These are phyloP conservation scores for Anoplius nigerrimus DNA, from an alignment of 2,888 invertebrate species.

Conservation along the genomic window DNA sequence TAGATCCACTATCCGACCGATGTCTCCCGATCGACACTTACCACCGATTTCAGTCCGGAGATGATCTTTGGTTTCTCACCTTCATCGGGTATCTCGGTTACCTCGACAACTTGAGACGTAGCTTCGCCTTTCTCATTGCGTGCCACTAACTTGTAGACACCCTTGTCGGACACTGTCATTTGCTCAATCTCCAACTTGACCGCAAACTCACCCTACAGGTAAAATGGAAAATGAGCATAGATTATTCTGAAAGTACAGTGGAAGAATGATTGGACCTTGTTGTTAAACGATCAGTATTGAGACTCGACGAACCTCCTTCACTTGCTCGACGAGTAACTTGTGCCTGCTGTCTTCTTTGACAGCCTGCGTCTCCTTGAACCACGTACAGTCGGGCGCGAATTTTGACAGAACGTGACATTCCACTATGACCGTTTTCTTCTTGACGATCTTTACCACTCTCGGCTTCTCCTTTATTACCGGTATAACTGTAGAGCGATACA, in stretches of 20 bases:
- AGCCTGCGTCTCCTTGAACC: slow-evolving; percentile 91
- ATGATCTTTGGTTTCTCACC: slow-evolving; percentile 88
- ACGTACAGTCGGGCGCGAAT: slow-evolving; percentile 94
- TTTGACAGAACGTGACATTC: slow-evolving; percentile 96
- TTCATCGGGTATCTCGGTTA: slow-evolving; percentile 88
- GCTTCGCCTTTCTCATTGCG: slow-evolving; percentile 96
- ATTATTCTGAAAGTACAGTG: background rate
- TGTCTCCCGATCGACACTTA: slow-evolving; percentile 75
- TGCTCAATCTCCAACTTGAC: slow-evolving; percentile 93
- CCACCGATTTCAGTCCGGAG: slow-evolving; percentile 85
- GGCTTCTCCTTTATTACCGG: slow-evolving; percentile 96
- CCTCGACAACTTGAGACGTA: slow-evolving; percentile 90
- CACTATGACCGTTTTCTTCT: slow-evolving; percentile 93
- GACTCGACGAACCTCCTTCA: slow-evolving; percentile 83
- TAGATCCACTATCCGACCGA: too few species aligned
- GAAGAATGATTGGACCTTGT: too few species aligned
- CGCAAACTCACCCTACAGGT: slow-evolving; percentile 87
- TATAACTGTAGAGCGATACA: slow-evolving; percentile 82
- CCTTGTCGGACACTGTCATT: slow-evolving; percentile 87
- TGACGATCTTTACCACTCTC: slow-evolving; percentile 92
- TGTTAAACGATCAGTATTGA: background rate
- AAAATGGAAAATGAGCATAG: background rate
- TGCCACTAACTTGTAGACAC: slow-evolving; percentile 91
- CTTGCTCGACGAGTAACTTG: slow-evolving; percentile 85
- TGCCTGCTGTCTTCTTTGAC: slow-evolving; percentile 87